phyloP scores from a whole-genome alignment of 2,888 invertebrate species.

The Cremastinae sp. region DNA sequence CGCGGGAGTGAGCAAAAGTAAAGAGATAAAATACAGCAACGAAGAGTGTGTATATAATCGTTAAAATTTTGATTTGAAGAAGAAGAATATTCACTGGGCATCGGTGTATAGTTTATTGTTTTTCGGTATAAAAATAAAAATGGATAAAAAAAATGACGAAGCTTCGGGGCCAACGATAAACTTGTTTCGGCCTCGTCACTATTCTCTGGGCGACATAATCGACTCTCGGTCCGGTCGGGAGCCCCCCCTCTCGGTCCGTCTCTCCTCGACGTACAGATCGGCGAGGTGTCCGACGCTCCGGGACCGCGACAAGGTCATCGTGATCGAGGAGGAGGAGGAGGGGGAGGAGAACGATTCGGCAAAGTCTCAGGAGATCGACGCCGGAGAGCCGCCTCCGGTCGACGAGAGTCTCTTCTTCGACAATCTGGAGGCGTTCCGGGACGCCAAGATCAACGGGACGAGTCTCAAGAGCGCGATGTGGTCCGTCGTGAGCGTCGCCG shows the following conservation, averaged over 20 bases:
- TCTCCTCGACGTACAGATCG: constrained; percentile 71
- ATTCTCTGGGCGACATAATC: constrained; percentile 71
- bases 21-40: not conserved
- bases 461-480: constrained; percentile 74
- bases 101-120: too few species aligned
- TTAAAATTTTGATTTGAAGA: too few species aligned
- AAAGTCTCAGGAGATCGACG: constrained; percentile 74
- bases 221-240: constrained; percentile 67
- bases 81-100: too few species aligned
- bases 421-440: constrained; percentile 72
- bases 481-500: constrained; percentile 71
- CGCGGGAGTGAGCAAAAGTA: too few species aligned
- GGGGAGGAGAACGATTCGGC: constrained; percentile 29
- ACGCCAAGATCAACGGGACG: constrained; percentile 68
- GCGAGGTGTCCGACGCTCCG: constrained; percentile 62
- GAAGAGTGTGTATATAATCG: too few species aligned
- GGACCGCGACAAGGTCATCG: constrained; percentile 64
- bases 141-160: constrained; percentile 1
- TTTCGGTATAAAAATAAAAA: too few species aligned
- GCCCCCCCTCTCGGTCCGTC: constrained; percentile 65
- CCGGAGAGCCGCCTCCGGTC: constrained; percentile 76
- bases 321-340: constrained; percentile 55
- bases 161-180: constrained; percentile 3
- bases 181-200: constrained; percentile 64
- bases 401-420: constrained; percentile 78